These are phyloP conservation scores for Porites evermanni DNA, from an alignment of 92 coral and sea anemone genomes.

Conservation along the genomic window DNA sequence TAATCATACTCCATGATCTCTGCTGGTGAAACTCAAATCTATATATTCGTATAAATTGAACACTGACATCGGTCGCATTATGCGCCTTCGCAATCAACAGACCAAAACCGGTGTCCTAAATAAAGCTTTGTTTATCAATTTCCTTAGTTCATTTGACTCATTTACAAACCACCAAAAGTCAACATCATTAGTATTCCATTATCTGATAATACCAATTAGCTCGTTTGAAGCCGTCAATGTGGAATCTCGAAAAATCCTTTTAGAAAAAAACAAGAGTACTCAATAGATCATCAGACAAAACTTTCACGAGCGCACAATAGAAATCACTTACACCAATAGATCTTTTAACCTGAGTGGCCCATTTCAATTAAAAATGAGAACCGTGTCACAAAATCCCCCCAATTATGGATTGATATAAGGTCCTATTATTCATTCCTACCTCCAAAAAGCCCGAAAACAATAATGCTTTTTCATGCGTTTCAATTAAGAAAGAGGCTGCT, in stretches of 20 bases:
- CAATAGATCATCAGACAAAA: not conserved
- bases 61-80: too few species aligned
- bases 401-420: not conserved
- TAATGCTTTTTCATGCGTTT: not conserved
- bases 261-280: not conserved
- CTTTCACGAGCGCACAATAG: not conserved
- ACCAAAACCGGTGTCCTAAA: slow-evolving; percentile 6
- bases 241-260: not conserved
- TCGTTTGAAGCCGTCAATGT: not conserved
- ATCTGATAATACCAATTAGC: not conserved
- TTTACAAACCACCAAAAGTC: slow-evolving; percentile 6
- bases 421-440: not conserved
- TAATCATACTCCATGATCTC: too few species aligned
- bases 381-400: not conserved
- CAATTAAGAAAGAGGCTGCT: too few species aligned
- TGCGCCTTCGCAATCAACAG: slow-evolving; percentile 2
- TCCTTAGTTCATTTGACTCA: not conserved
- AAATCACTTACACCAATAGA: not conserved
- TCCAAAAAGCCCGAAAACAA: not conserved
- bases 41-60: too few species aligned
- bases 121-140: not conserved
- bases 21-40: too few species aligned
- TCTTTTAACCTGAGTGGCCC: slow-evolving; percentile 5
- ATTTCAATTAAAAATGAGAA: not conserved
- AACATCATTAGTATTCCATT: not conserved